Evolutionary conservation across 2,113 vertebrate species (phyloP).

Genomic region (Channa maculata): DNA sequence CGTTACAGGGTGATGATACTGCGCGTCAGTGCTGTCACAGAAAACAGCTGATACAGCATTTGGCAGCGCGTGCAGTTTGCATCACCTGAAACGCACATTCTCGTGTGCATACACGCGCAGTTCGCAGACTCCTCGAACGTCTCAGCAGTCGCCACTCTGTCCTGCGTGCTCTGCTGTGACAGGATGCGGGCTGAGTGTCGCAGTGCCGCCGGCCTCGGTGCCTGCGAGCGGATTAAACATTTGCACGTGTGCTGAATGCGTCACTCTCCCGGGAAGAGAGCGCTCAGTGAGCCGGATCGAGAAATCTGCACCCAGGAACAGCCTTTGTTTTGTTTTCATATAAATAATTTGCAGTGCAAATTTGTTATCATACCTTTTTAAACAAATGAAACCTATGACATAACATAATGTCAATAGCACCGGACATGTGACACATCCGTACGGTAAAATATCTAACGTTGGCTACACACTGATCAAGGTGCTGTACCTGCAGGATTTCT

Average conservation of each 20-base stretch:
- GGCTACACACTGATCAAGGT: too few relatives aligned
- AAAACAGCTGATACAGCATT: slow-evolving; percentile 72
- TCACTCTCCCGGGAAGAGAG: slow-evolving; percentile 70
- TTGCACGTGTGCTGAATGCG: slow-evolving; percentile 71
- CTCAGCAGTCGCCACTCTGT: not conserved
- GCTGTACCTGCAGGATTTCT: not conserved
- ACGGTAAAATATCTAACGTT: too few relatives aligned
- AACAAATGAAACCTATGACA: too few relatives aligned
- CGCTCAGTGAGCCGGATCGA: slow-evolving; percentile 36
- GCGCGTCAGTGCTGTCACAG: slow-evolving; percentile 38
- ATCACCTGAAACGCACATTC: slow-evolving; percentile 45
- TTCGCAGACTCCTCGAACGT: not conserved
- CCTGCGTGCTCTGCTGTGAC: slow-evolving; percentile 28
- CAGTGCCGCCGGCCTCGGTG: slow-evolving; percentile 78
- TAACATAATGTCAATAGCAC: too few relatives aligned
- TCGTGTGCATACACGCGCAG: not conserved
- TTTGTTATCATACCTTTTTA: too few relatives aligned
- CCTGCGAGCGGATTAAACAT: slow-evolving; percentile 62
- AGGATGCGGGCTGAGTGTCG: slow-evolving; percentile 74
- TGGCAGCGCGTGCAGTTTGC: slow-evolving; percentile 41
- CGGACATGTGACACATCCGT: too few relatives aligned
- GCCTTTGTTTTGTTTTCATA: not conserved
- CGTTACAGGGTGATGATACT: slow-evolving; percentile 23
- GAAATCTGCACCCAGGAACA: not conserved
- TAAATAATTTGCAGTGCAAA: too few relatives aligned